Evolutionary conservation across 1,140 invertebrate species (phyloP).

Genomic region (Aradophagus sp.): DNA sequence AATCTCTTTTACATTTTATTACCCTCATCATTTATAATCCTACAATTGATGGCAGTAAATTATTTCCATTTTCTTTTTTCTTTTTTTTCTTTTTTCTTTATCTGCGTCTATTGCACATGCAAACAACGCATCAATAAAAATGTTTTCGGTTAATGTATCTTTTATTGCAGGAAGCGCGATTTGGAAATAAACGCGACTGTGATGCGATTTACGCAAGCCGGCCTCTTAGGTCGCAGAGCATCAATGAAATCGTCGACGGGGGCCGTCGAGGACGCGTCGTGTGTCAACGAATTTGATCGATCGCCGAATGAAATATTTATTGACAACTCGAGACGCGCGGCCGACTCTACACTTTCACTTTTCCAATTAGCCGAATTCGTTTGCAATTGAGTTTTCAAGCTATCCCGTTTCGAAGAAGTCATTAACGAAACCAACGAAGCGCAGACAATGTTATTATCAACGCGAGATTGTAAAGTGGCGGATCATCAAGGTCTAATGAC

Average conservation of each 20-base stretch:
- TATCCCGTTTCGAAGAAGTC: conserved; percentile 17
- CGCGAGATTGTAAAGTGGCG: conserved; percentile 2
- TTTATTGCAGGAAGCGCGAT: conserved; percentile 37
- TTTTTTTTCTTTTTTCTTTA: no score
- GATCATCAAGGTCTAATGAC: conserved; percentile 16
- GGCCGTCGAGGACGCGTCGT: no score
- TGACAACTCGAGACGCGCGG: background rate
- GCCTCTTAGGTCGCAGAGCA: no score
- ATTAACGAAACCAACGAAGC: conserved; percentile 38
- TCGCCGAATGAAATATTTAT: conserved; percentile 7
- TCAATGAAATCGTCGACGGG: no score
- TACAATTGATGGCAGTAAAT: no score
- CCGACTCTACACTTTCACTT: no score
- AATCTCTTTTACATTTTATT: no score
- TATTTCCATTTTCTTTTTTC: no score
- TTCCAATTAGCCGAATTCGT: no score
- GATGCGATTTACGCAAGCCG: conserved; percentile 15
- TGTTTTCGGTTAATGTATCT: conserved; percentile 20
- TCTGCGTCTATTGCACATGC: conserved; percentile 8
- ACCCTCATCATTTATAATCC: no score
- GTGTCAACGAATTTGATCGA: background rate
- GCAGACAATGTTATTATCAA: conserved; percentile 29
- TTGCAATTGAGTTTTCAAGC: conserved; percentile 18
- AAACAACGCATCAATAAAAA: conserved; percentile 31
- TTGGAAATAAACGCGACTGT: conserved; percentile 26